phyloP scores from a whole-genome alignment of 35 echinoderm and acorn worm species.

The Lytechinus pictus region DNA sequence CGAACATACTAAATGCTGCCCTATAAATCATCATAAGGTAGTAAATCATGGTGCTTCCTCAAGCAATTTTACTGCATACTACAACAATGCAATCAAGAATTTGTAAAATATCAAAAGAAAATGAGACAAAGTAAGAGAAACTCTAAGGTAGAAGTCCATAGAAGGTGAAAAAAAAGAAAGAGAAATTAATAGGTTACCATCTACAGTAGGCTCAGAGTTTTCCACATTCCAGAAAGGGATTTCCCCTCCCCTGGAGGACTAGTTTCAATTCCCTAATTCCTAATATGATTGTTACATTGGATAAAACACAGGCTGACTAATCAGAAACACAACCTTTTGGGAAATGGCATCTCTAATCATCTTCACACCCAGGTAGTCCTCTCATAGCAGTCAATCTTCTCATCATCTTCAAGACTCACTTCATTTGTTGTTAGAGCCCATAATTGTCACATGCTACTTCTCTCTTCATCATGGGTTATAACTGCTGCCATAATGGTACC shows the following conservation, averaged over 20 bases:
- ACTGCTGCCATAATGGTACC: constrained; percentile 34
- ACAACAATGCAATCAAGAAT: neutral
- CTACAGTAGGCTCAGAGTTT: too few species aligned
- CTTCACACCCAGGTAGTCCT: neutral
- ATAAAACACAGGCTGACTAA: neutral
- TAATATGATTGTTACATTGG: neutral
- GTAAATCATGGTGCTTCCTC: neutral
- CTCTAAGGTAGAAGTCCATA: neutral
- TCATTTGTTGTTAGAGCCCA: constrained; percentile 10
- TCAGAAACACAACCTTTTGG: neutral
- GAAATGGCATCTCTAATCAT: neutral
- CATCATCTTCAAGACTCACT: neutral
- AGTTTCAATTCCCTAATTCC: neutral
- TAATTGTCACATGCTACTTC: constrained; percentile 18
- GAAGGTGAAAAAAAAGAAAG: neutral
- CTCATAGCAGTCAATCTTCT: constrained; percentile 16
- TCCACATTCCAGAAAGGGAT: neutral
- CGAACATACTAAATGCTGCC: too few species aligned
- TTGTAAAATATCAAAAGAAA: neutral
- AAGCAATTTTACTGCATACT: neutral
- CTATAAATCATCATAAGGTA: too few species aligned
- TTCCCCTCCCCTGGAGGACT: neutral
- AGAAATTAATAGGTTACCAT: neutral
- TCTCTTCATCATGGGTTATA: constrained; percentile 21
- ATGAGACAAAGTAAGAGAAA: neutral